A percentile compares a stretch with the other conserved stretches of the same genome.
Conservation (phyloP, 2,888 invertebrate genomes). For the Stictocephala bisonia region DNA sequence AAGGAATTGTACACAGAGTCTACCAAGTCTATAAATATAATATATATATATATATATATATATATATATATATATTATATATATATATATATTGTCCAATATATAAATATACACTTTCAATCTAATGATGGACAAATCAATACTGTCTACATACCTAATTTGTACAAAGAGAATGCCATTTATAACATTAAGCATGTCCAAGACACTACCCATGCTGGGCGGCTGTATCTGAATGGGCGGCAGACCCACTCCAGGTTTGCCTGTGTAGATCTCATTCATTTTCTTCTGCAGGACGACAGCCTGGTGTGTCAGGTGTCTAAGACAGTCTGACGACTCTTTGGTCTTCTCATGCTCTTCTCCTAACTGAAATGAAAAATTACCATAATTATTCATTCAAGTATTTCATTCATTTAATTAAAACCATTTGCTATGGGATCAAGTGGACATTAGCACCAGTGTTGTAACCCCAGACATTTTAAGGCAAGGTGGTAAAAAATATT, state of each 20-base stretch:
- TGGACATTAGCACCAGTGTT: background rate
- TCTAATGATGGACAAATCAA: too few species aligned
- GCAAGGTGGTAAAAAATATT: background rate
- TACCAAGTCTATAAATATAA: too few species aligned
- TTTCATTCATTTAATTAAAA: too few species aligned
- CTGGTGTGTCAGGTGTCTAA: constrained; percentile 96
- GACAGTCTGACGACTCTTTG: constrained; percentile 95
- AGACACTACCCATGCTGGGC: constrained; percentile 95
- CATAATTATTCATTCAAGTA: background rate
- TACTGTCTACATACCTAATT: constrained; percentile 90
- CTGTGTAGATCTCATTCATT: constrained; percentile 94
- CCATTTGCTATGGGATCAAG: background rate
- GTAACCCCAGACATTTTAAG: background rate
- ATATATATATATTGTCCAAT: too few species aligned
- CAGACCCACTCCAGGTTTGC: constrained; percentile 77
- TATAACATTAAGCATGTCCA: constrained; percentile 98
- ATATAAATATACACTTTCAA: too few species aligned
- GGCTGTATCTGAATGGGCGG: constrained; percentile 96
- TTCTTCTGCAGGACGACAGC: constrained; percentile 98
- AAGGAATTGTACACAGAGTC: too few species aligned
- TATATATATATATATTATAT: too few species aligned
- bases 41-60: too few species aligned
- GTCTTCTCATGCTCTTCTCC: constrained; percentile 98
- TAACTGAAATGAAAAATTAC: constrained; percentile 68
- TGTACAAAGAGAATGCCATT: constrained; percentile 98